Evolutionary conservation across 2,797 vertebrate species (phyloP).

Genomic region (Cebuella pygmaea): DNA sequence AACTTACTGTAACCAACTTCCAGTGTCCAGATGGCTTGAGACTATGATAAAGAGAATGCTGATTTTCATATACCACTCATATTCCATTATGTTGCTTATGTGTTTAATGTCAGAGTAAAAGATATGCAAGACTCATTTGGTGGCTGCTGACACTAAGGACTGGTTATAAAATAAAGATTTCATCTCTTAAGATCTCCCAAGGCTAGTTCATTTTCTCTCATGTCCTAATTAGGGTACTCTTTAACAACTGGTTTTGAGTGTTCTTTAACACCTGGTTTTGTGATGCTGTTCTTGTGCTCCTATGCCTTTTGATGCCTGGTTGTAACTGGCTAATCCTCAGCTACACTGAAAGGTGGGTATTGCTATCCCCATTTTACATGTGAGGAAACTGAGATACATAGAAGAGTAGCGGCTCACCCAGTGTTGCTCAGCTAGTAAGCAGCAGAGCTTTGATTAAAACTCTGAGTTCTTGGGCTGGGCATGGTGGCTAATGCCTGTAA

Average conservation of each 20-base stretch:
- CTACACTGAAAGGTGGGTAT: neutral
- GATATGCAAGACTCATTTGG: neutral
- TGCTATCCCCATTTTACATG: neutral
- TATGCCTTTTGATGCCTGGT: neutral
- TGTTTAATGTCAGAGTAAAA: neutral
- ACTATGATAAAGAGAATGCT: neutral
- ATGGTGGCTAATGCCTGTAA: too few species aligned
- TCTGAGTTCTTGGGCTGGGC: neutral
- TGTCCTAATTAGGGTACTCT: neutral
- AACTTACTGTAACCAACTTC: neutral
- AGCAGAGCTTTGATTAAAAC: neutral
- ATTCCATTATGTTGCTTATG: neutral
- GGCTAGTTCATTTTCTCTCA: neutral
- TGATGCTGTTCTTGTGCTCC: neutral
- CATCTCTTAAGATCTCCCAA: neutral
- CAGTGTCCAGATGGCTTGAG: neutral
- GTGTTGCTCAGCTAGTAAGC: neutral
- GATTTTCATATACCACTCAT: neutral
- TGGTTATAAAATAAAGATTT: conserved; percentile 3
- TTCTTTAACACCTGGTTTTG: neutral
- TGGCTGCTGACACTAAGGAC: neutral
- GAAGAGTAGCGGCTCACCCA: neutral
- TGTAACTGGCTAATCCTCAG: neutral
- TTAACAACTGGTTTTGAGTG: neutral
- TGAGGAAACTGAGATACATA: neutral